Evolutionary conservation across 1,140 invertebrate genomes (phyloP), one percentile per base, ranked within the genome.

Genomic region (Homarus americanus): DNA sequence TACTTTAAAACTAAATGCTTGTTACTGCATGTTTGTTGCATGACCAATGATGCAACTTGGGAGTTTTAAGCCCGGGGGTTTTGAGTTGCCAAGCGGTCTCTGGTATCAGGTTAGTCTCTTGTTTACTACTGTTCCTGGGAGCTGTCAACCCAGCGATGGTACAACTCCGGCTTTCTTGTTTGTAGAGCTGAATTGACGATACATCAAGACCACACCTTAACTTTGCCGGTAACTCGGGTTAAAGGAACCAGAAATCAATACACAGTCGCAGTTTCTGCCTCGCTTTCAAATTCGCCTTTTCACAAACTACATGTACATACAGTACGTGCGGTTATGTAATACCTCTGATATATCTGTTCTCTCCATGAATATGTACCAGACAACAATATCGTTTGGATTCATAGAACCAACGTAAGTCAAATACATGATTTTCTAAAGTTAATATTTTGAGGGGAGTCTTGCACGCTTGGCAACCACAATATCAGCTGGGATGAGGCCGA

Each of bases 131-230:
- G 20, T 24, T 24, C 1, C 53, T 58, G 10, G 4, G 15, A 7
- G 53, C 53, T 58, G 9, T 15, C 15, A 49, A 7, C 7, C 44
- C 44, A 10, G 44, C 44, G 9, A 7, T 15, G 9, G 44, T 24
- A 58, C 53, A 15, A 15, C 53, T 20, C 20, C 17, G 44, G 9
- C 9, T 49, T 17, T 49, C 44, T 17, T 9, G 44, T 17, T 49
- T 17, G 44, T 17, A 49, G 44, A 49, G 44, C 9, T 49, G 44
- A 49, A 49, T 49, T 9, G 5, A 24, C 32, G 63, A 69, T 32
- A 32, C 63, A 69, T 32, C 63, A 32, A 32, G 63, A 69, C 63
- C 63, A 69, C 63, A 69, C 63, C 63, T 69, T 69, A 69, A 69
- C n/a, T 69, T 32, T 69, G 28, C n/a, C 63, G n/a, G 63, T 7